Evolutionary conservation across 23 tunicate species (phyloP).

Genomic region (Styela clava): DNA sequence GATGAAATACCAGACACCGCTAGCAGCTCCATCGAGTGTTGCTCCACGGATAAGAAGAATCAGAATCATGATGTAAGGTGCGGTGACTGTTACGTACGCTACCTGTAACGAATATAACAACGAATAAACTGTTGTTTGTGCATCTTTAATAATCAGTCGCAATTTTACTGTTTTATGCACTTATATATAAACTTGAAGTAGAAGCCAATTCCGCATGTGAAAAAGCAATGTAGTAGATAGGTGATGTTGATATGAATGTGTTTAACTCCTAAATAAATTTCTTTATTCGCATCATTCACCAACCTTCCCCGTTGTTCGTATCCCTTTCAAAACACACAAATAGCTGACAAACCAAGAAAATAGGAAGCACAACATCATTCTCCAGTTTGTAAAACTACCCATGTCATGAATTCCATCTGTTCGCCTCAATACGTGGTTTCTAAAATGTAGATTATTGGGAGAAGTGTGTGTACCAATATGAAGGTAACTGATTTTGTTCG

Average conservation of each 20-base stretch:
- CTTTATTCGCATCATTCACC: no score
- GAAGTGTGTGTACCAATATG: no score
- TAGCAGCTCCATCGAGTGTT: conserved; percentile 58
- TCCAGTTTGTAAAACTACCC: conserved; percentile 26
- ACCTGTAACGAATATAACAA: conserved; percentile 34
- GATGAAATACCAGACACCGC: conserved; percentile 37
- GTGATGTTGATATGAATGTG: no score
- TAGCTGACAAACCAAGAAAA: conserved; percentile 56
- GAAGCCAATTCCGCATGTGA: no score
- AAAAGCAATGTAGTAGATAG: no score
- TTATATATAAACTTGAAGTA: no score
- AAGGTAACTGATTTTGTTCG: no score
- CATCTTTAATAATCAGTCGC: no score
- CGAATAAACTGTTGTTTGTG: no score
- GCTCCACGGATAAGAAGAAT: conserved; percentile 46
- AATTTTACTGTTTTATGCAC: no score
- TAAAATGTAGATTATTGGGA: no score
- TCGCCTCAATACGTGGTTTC: conserved; percentile 11
- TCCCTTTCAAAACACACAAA: conserved; percentile 66
- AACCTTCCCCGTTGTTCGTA: conserved; percentile 82
- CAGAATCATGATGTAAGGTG: conserved; percentile 39
- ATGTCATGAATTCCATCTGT: conserved; percentile 20
- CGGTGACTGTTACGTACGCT: conserved; percentile 46
- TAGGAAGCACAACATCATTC: conserved; percentile 35
- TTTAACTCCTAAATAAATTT: no score